Evolutionary conservation across 2,888 invertebrate genomes (phyloP).

Genomic region (Argyra leucocephala): DNA sequence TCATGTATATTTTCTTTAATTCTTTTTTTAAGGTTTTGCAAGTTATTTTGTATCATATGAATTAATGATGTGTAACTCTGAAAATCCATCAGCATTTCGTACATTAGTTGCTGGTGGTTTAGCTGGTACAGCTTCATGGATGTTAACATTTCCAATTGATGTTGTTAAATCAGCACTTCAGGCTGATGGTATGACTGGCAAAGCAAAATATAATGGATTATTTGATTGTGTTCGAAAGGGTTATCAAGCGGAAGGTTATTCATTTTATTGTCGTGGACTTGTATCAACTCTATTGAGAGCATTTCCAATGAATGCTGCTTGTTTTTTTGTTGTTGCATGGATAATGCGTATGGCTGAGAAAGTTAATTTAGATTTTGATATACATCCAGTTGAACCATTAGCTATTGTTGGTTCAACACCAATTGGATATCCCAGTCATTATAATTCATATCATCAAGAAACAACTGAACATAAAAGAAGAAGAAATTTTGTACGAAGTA

Average conservation of each 20-base stretch:
- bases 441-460: constrained; percentile 15
- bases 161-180: constrained; percentile 83
- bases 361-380: constrained; percentile 17
- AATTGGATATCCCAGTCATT: constrained; percentile 10
- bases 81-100: constrained; percentile 50
- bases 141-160: constrained; percentile 77
- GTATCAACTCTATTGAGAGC: constrained; percentile 73
- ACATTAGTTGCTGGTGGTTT: constrained; percentile 75
- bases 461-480: constrained; percentile 12
- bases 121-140: constrained; percentile 81
- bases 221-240: constrained; percentile 66
- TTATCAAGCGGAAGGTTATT: constrained; percentile 58
- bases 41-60: constrained; percentile 82
- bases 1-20: background rate
- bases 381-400: constrained; percentile 18
- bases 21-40: constrained; percentile 48
- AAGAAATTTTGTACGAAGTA: constrained; percentile 26
- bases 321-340: constrained; percentile 79
- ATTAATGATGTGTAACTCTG: constrained; percentile 50
- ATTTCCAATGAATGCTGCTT: constrained; percentile 87
- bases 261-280: constrained; percentile 64
- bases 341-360: constrained; percentile 45
- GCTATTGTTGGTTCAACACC: constrained; percentile 20
- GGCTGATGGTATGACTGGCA: constrained; percentile 51
- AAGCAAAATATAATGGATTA: constrained; percentile 54